phyloP scores from a whole-genome alignment of 2,113 vertebrate species.

The Boleophthalmus pectinirostris region DNA sequence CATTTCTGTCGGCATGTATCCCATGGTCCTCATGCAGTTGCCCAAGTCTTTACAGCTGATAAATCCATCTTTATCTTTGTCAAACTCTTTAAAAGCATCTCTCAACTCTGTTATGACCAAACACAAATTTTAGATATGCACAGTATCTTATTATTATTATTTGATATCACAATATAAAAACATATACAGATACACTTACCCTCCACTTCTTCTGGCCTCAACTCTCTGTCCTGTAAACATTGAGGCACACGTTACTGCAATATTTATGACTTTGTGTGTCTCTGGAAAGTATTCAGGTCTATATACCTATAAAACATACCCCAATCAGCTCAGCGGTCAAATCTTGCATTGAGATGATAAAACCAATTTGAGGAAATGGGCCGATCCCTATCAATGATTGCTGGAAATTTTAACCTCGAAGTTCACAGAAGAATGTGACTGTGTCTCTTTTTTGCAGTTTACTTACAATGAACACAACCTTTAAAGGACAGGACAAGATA shows the following conservation, averaged over 20 bases:
- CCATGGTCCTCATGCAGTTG: constrained; percentile 99
- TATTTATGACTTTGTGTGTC: neutral
- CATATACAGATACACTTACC: constrained; percentile 74
- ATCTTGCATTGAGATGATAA: constrained; percentile 13
- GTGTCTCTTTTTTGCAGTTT: constrained; percentile 41
- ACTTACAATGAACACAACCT: constrained; percentile 62
- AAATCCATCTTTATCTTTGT: constrained; percentile 96
- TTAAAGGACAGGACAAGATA: constrained; percentile 73
- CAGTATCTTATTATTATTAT: neutral
- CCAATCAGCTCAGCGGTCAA: constrained; percentile 1
- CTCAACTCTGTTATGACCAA: constrained; percentile 83
- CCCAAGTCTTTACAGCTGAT: constrained; percentile 98
- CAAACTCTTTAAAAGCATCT: constrained; percentile 97
- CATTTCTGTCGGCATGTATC: constrained; percentile 99
- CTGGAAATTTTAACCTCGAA: constrained; percentile 30
- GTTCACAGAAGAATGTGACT: constrained; percentile 50
- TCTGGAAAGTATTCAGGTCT: constrained; percentile 15
- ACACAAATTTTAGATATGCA: constrained; percentile 1
- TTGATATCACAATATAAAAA: neutral
- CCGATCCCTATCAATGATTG: constrained; percentile 32
- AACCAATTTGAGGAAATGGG: constrained; percentile 18
- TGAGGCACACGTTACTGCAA: constrained; percentile 28
- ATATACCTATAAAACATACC: constrained; percentile 20
- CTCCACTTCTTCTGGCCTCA: constrained; percentile 95
- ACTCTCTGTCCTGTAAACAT: constrained; percentile 88